Conservation (phyloP, 2,888 invertebrate species). For the Baronia brevicornis region DNA sequence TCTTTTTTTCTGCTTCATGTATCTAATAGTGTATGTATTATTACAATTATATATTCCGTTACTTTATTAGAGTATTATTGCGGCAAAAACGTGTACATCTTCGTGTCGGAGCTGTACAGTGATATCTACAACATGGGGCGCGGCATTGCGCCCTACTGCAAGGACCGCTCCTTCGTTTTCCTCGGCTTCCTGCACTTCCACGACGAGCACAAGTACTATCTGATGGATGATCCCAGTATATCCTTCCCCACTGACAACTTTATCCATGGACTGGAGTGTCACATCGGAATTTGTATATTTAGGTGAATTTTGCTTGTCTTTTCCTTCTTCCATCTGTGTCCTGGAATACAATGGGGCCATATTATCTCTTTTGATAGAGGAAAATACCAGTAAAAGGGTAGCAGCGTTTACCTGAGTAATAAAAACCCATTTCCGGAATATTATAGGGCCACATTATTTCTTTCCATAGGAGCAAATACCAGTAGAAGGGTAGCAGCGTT, state of each 20-base stretch:
- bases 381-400: no score
- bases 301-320: constrained; percentile 32
- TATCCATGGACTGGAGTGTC: constrained; percentile 61
- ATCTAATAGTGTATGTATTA: no score
- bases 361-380: no score
- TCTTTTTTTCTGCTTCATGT: no score
- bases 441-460: no score
- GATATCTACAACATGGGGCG: constrained; percentile 62
- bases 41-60: no score
- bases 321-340: no score
- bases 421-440: no score
- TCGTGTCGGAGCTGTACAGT: constrained; percentile 59
- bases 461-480: no score
- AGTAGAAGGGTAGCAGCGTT: no score
- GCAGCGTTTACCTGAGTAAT: no score
- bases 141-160: constrained; percentile 57
- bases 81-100: constrained; percentile 64
- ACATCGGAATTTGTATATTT: constrained; percentile 56
- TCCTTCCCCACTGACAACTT: constrained; percentile 63
- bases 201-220: constrained; percentile 58
- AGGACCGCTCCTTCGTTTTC: constrained; percentile 57
- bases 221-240: constrained; percentile 58
- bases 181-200: constrained; percentile 61
- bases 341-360: no score
- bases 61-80: constrained; percentile 63